Base-by-base conservation (phyloP, 2,797 vertebrate genomes). In the Manis pentadactyla region DNA sequence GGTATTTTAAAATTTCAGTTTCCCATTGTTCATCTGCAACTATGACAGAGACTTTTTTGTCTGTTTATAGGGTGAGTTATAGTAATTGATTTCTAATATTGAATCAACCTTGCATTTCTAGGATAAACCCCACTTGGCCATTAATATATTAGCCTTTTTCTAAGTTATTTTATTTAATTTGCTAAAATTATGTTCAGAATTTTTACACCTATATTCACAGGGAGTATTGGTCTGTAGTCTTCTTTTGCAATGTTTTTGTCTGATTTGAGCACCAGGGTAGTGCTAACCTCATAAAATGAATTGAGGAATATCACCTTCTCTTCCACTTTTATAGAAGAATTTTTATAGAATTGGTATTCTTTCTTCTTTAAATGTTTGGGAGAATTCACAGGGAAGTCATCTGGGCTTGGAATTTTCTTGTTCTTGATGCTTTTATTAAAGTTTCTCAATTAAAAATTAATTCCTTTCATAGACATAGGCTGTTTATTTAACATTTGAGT, bases 301-400 rank as follows among this genome's bases (percentile, higher is more conserved):
- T 53, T 69, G 34, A 10, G 27, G 64, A 96, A 27, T 69, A 84
- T 78, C 78, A 63, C 31, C 37, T 51, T 39, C 29, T 51, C 39
- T 92, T 86, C 46, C 74, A 86, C 71, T 90, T 46, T 83, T 53
- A 78, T 82, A n/a, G n/a, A 57, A 75, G 10, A n/a, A n/a, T 90
- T 86, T 57, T 37, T 85, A 17, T 34, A 82, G 11, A 90, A 61
- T 46, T 94, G 46, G 29, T 73, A 34, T 75, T 89, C 74, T 87
- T 77, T 73, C 55, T 78, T 88, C 73, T 55, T 92, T 81, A 46
- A 78, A 63, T 88, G 19, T 55, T 46, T 69, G 21, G 13, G 31
- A 37, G 68, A 57, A 77, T 95, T 96, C 75, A 64, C 11, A 64
- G 46, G 29, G 21, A 86, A 55, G 46, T 13, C 31, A 49, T 64